Evolutionary conservation across 2,797 vertebrate genomes (phyloP), one percentile per base, ranked within the genome.

Genomic region (Schizopygopsis malacanthus): DNA sequence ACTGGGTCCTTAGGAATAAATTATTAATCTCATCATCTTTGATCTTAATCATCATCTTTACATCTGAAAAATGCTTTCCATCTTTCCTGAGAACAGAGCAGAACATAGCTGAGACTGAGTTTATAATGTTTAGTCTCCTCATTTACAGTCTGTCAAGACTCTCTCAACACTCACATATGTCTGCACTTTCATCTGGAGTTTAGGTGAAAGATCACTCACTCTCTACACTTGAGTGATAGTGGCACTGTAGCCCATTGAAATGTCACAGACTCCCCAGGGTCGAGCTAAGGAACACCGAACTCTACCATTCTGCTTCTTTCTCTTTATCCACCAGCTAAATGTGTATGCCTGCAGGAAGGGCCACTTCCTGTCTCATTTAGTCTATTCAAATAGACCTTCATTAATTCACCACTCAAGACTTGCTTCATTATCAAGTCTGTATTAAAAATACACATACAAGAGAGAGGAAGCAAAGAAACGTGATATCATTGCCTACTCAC

Each of bases 251-350:
- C 47, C 91, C 91, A 91, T 79, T 90, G 90, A 95, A 95, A 96
- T 96, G 95, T 93, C 95, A 95, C 52, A 67, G 85, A 90, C 91
- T 94, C 93, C 91, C 93, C 79, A 81, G 90, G 92, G 93, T 94
- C 70, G 16, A 67, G n/a, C 69, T 89, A 90, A 92, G 86, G 91
- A 93, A 93, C 90, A 79, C 90, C 81, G 83, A 88, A 91, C 90
- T 93, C 93, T 93, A 92, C 93, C 88, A 83, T 84, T 77, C 87
- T 88, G 85, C 91, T 91, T 90, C 45, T 86, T 61, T 73, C 43
- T 79, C 33, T 75, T 92, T 88, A 88, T 89, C 78, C 85, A 69
- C 56, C 75, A 72, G 43, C 25, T 77, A 78, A 83, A 47, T 75
- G 4, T 65, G 71, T 11, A 75, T 0, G 37, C 50, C 67, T 59